Evolutionary conservation across 1,140 invertebrate species (phyloP).

Genomic region (Pseudomyrmex flavicornis): DNA sequence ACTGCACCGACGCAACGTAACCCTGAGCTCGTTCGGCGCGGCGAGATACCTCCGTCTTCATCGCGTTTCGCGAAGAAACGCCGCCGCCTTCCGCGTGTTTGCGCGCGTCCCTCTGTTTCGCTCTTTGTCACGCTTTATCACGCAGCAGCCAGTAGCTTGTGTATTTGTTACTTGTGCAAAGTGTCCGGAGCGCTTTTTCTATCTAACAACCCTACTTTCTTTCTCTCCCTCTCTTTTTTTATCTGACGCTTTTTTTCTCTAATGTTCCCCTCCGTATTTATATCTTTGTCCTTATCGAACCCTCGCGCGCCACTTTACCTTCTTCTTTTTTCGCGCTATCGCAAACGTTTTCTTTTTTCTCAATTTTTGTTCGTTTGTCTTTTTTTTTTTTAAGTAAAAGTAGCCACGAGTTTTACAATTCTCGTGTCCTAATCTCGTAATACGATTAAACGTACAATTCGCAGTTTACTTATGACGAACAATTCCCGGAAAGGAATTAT

Average conservation of each 20-base stretch:
- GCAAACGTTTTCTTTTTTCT: not conserved
- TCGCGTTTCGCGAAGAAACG: conserved; percentile 29
- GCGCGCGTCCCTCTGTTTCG: conserved; percentile 3
- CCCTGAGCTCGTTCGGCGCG: not conserved
- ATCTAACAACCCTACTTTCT: not conserved
- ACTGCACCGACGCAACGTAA: not conserved
- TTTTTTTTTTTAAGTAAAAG: not conserved
- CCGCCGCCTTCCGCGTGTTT: conserved; percentile 22
- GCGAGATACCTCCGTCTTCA: conserved; percentile 7
- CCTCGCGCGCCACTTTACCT: conserved; percentile 1
- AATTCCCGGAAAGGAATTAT: no score
- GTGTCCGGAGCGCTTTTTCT: not conserved
- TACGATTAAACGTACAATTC: conserved; percentile 14
- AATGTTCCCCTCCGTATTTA: conserved; percentile 11
- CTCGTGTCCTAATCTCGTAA: not conserved
- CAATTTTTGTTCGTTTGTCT: not conserved
- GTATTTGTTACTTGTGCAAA: not conserved
- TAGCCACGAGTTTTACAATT: not conserved
- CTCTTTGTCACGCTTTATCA: conserved; percentile 14
- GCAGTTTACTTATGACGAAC: not conserved
- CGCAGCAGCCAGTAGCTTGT: conserved; percentile 3
- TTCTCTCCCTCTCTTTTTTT: not conserved
- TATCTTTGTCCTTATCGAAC: conserved; percentile 32
- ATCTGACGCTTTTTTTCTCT: not conserved
- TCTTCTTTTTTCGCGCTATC: not conserved